Conservation (phyloP, 2,113 vertebrate genomes). For the Ctenodactylus gundi region DNA sequence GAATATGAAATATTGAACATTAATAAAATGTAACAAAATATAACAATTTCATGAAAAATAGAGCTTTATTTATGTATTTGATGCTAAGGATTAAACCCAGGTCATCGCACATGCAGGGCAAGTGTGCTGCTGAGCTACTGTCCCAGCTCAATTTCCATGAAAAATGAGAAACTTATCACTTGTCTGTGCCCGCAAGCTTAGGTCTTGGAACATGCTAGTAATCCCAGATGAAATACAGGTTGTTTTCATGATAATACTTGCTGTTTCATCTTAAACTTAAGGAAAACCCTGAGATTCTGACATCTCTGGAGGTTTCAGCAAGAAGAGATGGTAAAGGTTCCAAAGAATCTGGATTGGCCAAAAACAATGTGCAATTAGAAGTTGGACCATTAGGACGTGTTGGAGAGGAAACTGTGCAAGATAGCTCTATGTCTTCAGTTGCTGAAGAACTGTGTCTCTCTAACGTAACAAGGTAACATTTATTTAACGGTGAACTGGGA, state of each 20-base stretch:
- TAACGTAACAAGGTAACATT: conserved; percentile 76
- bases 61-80: background rate
- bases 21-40: background rate
- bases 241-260: conserved; percentile 32
- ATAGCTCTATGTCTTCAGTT: background rate
- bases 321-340: conserved; percentile 50
- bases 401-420: background rate
- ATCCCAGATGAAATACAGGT: background rate
- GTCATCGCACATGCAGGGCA: background rate
- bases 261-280: conserved; percentile 65
- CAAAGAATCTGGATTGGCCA: conserved; percentile 17
- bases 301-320: conserved; percentile 34
- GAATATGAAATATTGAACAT: background rate
- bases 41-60: conserved; percentile 7
- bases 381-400: background rate
- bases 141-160: background rate
- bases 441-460: conserved; percentile 14
- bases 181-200: background rate
- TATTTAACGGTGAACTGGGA: background rate
- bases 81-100: background rate
- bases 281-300: conserved; percentile 61
- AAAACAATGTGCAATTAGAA: background rate
- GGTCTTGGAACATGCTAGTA: background rate
- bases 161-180: background rate
- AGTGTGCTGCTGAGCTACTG: background rate